phyloP scores from a whole-genome alignment of 2,797 vertebrate species.

The Moxostoma hubbsi region DNA sequence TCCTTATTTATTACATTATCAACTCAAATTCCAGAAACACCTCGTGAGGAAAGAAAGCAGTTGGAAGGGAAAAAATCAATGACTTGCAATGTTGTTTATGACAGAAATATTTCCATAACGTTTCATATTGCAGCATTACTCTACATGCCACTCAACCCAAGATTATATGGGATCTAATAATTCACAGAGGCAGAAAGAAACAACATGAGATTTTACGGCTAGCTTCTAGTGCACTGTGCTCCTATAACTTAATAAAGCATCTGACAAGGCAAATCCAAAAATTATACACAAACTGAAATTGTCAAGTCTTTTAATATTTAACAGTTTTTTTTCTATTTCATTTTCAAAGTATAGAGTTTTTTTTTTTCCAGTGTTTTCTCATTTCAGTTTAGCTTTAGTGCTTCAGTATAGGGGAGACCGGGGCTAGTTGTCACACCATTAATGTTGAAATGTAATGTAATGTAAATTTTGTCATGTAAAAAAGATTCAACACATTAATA shows the following conservation, averaged over 20 bases:
- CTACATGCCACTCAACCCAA: slow-evolving; percentile 15
- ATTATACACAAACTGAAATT: not conserved
- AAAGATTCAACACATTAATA: no score
- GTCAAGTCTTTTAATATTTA: not conserved
- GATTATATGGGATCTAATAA: slow-evolving; percentile 8
- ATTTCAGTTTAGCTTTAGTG: no score
- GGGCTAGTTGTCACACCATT: no score
- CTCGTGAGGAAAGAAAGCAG: slow-evolving; percentile 7
- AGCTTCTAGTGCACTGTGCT: not conserved
- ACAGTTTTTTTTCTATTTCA: no score
- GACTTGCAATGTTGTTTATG: slow-evolving; percentile 12
- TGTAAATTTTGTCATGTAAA: no score
- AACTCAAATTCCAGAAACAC: slow-evolving; percentile 27
- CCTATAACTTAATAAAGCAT: not conserved
- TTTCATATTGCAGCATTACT: slow-evolving; percentile 19
- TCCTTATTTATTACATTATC: slow-evolving; percentile 72
- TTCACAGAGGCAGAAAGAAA: slow-evolving; percentile 18
- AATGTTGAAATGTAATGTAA: no score
- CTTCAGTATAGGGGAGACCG: no score
- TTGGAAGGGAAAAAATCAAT: not conserved
- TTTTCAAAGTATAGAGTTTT: no score
- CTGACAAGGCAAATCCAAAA: slow-evolving; percentile 10
- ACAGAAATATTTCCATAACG: slow-evolving; percentile 6
- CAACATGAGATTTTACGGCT: not conserved
- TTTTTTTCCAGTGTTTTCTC: no score